Conservation (phyloP, 2,113 vertebrate species). For the Chloropsis cyanopogon region DNA sequence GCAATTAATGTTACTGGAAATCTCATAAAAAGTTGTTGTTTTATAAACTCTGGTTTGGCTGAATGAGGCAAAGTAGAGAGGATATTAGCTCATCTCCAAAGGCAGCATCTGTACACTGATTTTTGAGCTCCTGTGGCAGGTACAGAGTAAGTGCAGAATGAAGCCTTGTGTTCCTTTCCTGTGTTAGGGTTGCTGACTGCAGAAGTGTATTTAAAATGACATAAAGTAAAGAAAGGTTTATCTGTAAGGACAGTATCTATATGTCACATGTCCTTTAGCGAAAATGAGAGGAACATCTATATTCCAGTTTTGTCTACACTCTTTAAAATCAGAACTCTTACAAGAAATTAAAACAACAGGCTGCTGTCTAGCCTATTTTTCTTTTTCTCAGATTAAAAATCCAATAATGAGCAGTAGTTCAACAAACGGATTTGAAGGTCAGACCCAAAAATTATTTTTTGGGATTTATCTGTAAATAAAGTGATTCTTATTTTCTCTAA, state of each 20-base stretch:
- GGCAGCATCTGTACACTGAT: neutral
- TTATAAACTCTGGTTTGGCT: constrained; percentile 62
- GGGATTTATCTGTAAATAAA: neutral
- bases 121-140: neutral
- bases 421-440: neutral
- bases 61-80: constrained; percentile 5
- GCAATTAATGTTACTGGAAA: constrained; percentile 80
- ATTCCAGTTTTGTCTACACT: neutral
- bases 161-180: neutral
- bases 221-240: neutral
- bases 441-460: neutral
- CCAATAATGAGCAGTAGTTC: neutral
- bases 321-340: neutral
- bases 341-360: neutral
- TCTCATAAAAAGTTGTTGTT: constrained; percentile 60
- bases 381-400: neutral
- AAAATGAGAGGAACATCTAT: neutral
- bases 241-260: neutral
- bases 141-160: neutral
- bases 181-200: neutral
- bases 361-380: neutral
- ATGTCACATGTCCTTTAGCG: neutral
- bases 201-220: neutral
- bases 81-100: neutral
- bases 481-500: neutral